Base-by-base conservation (phyloP, 2,113 vertebrate genomes). In the Vulpes lagopus region DNA sequence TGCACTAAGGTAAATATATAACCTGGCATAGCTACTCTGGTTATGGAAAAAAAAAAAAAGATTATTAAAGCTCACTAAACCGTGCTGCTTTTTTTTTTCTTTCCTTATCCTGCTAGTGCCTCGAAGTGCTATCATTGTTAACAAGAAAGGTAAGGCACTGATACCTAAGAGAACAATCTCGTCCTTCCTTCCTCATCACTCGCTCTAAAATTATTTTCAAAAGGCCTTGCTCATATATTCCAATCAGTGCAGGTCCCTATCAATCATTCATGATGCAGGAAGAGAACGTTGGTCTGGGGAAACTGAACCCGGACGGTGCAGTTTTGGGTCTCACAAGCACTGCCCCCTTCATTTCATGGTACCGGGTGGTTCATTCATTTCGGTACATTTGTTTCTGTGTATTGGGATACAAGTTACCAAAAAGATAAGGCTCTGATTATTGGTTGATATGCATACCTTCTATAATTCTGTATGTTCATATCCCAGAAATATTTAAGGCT, bases 401-500 rank as follows among this genome's bases (percentile, higher is more conserved):
- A 38, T 91, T 60, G 87, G 82, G 87, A 93, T 69, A 94, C 53
- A 82, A 94, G 78, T 69, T 96, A 91, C 38, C 81, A 79, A 96
- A 94, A 97, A 96, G 16, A 94, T 84, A 97, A 62, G 74, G 38
- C 91, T 96, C 96, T 95, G 84, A 96, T 97, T 98, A 98, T 97
- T 97, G 80, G 95, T 96, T 97, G 95, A 98, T 98, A 98, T 96
- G 95, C 96, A 98, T 96, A 87, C 95, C 98, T 97, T 98, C 94
- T 97, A 98, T 98, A 98, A 98, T 98, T 98, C 97, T 96, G 96
- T 98, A 98, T 98, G 98, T 98, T 98, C 98, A 97, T 96, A 98
- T 97, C 96, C 98, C 98, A 98, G 99, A 99, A 99, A 98, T 98
- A 98, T 98, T 99, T 99, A 98, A 98, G 98, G 98, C 98, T 98